Evolutionary conservation across 1,140 invertebrate species (phyloP).

Genomic region (Helicorthomorpha holstii): DNA sequence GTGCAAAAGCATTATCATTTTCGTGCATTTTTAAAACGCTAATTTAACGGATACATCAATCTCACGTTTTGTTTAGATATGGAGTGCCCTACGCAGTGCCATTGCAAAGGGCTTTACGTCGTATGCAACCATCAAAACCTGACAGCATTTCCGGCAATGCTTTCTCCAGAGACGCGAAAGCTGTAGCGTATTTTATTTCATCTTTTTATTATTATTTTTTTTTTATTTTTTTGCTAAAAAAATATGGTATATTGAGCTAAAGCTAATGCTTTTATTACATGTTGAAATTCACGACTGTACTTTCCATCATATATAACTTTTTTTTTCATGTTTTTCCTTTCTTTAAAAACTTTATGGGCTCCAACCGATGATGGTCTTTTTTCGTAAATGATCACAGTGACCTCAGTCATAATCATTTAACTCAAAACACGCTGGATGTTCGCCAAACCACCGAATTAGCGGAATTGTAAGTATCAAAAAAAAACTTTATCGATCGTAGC

Average conservation of each 20-base stretch:
- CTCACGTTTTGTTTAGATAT: slow-evolving; percentile 11
- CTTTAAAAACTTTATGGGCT: too few species aligned
- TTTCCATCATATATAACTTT: too few species aligned
- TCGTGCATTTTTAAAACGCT: too few species aligned
- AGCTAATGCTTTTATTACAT: too few species aligned
- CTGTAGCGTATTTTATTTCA: slow-evolving; percentile 10
- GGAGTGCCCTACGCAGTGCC: slow-evolving; percentile 14
- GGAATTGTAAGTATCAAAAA: slow-evolving; percentile 17
- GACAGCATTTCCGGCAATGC: slow-evolving; percentile 4
- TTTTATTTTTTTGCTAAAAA: background rate
- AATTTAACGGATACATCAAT: too few species aligned
- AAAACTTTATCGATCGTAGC: too few species aligned
- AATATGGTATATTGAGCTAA: too few species aligned
- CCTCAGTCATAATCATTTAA: slow-evolving; percentile 14
- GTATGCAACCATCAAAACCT: slow-evolving; percentile 13
- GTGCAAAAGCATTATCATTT: background rate
- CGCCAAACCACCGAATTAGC: slow-evolving; percentile 10
- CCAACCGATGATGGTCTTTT: too few species aligned
- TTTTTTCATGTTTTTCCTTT: too few species aligned
- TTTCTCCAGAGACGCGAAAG: slow-evolving; percentile 14
- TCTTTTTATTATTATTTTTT: background rate
- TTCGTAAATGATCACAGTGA: slow-evolving; percentile 9
- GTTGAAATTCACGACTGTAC: too few species aligned
- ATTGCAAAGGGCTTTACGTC: slow-evolving; percentile 14
- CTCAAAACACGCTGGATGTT: slow-evolving; percentile 11